Conservation (phyloP, 2,113 vertebrate species). For the Isurus oxyrinchus region DNA sequence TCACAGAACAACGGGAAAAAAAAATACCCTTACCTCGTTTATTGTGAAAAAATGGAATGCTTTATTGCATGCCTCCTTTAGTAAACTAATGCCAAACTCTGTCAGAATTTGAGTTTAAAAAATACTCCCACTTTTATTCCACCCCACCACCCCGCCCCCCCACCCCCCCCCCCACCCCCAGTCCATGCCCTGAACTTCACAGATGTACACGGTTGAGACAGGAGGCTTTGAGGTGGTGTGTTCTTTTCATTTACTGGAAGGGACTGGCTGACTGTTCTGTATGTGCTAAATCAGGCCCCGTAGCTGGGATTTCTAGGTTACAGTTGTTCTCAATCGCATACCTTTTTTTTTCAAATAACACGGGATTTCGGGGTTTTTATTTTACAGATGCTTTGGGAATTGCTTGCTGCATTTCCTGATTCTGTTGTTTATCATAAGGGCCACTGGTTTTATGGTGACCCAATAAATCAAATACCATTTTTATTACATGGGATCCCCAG, state of each 20-base stretch:
- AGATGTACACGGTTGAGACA: neutral
- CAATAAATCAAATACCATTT: neutral
- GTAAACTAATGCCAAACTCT: neutral
- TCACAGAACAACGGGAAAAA: neutral
- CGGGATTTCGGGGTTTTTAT: neutral
- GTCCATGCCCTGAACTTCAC: neutral
- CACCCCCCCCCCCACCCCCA: neutral
- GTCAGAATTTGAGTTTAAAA: neutral
- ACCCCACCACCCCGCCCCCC: neutral
- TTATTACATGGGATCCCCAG: conserved; percentile 2
- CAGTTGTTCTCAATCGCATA: neutral
- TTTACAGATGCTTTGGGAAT: neutral
- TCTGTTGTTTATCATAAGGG: neutral
- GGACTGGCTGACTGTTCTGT: neutral
- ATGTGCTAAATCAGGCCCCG: neutral
- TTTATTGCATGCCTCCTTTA: neutral
- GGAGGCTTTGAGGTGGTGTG: neutral
- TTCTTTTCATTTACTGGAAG: neutral
- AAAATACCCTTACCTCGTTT: neutral
- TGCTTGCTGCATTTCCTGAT: neutral
- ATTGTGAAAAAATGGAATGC: neutral
- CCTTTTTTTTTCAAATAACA: neutral
- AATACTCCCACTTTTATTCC: neutral
- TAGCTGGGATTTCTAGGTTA: neutral
- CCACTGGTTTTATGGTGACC: neutral